A percentile compares a stretch with the other conserved stretches of the same genome.
These are phyloP conservation scores for Encarsia formosa DNA, from an alignment of 2,888 invertebrate genomes.

Conservation along the genomic window DNA sequence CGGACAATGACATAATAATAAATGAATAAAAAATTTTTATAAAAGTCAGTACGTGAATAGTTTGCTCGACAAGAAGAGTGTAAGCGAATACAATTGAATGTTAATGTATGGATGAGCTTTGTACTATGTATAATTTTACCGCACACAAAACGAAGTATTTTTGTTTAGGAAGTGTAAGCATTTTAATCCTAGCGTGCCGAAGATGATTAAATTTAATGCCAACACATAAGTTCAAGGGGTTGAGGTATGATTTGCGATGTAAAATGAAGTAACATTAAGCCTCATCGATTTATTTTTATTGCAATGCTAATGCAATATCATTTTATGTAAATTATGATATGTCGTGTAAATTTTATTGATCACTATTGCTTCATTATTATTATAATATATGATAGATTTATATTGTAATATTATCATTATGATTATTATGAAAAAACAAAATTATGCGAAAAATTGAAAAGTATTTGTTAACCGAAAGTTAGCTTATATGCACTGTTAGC, in stretches of 20 bases:
- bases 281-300: too few species aligned
- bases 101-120: slow-evolving; percentile 14
- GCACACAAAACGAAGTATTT: slow-evolving; percentile 25
- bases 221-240: slow-evolving; percentile 1
- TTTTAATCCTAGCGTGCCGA: slow-evolving; percentile 14
- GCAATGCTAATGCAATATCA: slow-evolving; percentile 26
- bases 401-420: slow-evolving; percentile 13
- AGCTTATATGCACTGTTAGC: slow-evolving; percentile 30
- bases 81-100: slow-evolving; percentile 9
- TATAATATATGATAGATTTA: slow-evolving; percentile 26
- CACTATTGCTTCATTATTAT: slow-evolving; percentile 33
- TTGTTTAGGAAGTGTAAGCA: slow-evolving; percentile 11
- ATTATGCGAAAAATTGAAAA: slow-evolving; percentile 14
- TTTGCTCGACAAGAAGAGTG: slow-evolving; percentile 13
- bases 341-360: slow-evolving; percentile 40
- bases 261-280: too few species aligned
- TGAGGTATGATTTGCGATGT: too few species aligned
- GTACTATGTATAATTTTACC: slow-evolving; percentile 30
- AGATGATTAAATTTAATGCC: slow-evolving; percentile 1
- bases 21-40: not conserved
- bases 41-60: slow-evolving; percentile 14
- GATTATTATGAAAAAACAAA: slow-evolving; percentile 21
- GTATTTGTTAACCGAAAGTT: slow-evolving; percentile 33
- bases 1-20: too few species aligned
- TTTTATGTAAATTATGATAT: slow-evolving; percentile 45